Evolutionary conservation across 1,140 invertebrate species (phyloP).

Genomic region (Halyomorpha halys): DNA sequence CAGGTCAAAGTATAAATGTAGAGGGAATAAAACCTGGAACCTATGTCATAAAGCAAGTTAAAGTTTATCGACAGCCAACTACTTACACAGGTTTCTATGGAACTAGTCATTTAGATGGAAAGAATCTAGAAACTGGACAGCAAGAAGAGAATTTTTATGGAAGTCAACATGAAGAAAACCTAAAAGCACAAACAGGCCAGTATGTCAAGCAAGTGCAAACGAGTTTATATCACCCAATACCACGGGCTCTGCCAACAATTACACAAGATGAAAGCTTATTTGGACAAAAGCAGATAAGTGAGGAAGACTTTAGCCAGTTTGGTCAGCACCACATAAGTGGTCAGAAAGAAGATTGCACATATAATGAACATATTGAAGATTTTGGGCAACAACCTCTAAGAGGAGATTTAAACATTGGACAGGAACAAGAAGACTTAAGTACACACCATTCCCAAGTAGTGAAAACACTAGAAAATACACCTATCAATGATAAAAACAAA

Average conservation of each 20-base stretch:
- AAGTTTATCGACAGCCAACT: not conserved
- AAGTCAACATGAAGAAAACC: not conserved
- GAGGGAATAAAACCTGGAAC: not conserved
- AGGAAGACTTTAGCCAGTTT: not conserved
- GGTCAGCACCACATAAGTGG: not conserved
- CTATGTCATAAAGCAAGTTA: not conserved
- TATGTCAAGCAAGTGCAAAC: not conserved
- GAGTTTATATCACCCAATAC: not conserved
- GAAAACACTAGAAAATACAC: too few relatives aligned
- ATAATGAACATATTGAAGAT: not conserved
- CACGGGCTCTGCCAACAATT: not conserved
- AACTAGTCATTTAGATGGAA: too few relatives aligned
- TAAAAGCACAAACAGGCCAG: not conserved
- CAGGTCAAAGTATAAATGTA: not conserved
- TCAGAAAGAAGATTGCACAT: not conserved
- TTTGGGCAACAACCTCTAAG: not conserved
- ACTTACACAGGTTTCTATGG: too few relatives aligned
- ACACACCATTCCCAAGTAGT: too few relatives aligned
- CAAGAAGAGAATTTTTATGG: not conserved
- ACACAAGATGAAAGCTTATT: not conserved
- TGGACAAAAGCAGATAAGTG: not conserved
- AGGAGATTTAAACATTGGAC: not conserved
- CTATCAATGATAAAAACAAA: too few relatives aligned
- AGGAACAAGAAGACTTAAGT: not conserved
- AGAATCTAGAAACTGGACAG: not conserved